phyloP scores from a whole-genome alignment of 2,888 invertebrate genomes.

The Archips xylosteana region DNA sequence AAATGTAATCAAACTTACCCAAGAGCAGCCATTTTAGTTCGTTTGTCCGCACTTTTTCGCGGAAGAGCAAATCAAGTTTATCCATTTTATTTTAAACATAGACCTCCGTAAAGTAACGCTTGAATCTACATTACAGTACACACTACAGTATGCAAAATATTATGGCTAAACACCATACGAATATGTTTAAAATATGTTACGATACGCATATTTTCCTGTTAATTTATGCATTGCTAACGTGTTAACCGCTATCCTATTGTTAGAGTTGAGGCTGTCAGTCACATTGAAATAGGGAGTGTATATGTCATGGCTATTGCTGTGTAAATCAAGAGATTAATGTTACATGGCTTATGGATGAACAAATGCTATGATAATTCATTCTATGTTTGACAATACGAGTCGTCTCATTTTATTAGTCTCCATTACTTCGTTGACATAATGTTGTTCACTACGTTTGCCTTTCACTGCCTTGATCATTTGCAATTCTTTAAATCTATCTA shows the following conservation, averaged over 20 bases:
- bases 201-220: background rate
- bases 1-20: too few species aligned
- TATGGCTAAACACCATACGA: background rate
- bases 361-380: background rate
- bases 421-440: background rate
- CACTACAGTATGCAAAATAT: constrained; percentile 14
- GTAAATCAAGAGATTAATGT: constrained; percentile 2
- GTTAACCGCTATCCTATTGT: background rate
- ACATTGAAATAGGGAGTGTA: background rate
- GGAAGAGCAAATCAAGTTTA: too few species aligned
- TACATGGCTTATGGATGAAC: background rate
- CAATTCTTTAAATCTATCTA: background rate
- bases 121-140: too few species aligned
- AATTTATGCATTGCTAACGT: constrained; percentile 4
- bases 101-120: too few species aligned
- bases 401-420: background rate
- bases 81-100: too few species aligned
- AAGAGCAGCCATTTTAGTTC: too few species aligned
- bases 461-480: background rate
- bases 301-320: background rate
- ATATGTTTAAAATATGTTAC: background rate
- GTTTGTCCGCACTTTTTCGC: too few species aligned
- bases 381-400: background rate
- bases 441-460: background rate
- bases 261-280: background rate